Percentiles rank a stretch among this genome's conserved stretches.
phyloP scores from a whole-genome alignment of 2,113 vertebrate species.

The Poeciliopsis prolifica region DNA sequence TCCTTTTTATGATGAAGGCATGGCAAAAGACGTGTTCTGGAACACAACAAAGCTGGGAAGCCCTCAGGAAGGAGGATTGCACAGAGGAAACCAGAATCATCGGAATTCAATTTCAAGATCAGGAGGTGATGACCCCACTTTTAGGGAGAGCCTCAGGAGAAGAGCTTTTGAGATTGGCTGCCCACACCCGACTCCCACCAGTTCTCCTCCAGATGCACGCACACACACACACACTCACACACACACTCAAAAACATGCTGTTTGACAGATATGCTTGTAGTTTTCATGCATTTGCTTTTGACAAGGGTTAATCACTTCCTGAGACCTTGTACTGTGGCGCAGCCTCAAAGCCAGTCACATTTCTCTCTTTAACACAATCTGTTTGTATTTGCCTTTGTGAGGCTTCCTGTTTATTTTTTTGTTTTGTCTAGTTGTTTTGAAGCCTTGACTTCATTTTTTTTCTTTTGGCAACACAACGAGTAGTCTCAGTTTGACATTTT shows the following conservation, averaged over 20 bases:
- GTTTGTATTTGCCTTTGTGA: slow-evolving; percentile 28
- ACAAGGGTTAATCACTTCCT: slow-evolving; percentile 74
- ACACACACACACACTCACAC: slow-evolving; percentile 35
- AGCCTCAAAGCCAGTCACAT: slow-evolving; percentile 33
- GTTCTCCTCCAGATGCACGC: slow-evolving; percentile 26
- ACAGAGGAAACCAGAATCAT: slow-evolving; percentile 62
- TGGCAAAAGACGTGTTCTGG: slow-evolving; percentile 31
- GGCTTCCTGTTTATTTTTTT: slow-evolving; percentile 14
- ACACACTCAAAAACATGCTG: slow-evolving; percentile 18
- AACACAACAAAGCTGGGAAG: slow-evolving; percentile 52
- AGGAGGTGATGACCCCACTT: slow-evolving; percentile 72
- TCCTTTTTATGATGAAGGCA: slow-evolving; percentile 8
- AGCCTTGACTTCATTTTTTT: slow-evolving; percentile 15
- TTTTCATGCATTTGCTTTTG: slow-evolving; percentile 47
- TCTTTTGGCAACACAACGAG: slow-evolving; percentile 15
- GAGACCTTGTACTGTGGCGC: slow-evolving; percentile 46
- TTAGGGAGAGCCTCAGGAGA: slow-evolving; percentile 67
- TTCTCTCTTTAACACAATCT: slow-evolving; percentile 29
- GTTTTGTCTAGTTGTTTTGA: neutral
- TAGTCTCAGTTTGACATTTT: slow-evolving; percentile 12
- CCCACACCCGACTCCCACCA: slow-evolving; percentile 56
- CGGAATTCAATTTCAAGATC: slow-evolving; percentile 77
- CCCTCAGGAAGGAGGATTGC: slow-evolving; percentile 55
- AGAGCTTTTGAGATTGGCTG: slow-evolving; percentile 57
- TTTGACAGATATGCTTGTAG: slow-evolving; percentile 19